Evolutionary conservation across 1,140 invertebrate species (phyloP).

Genomic region (Dinothrombium tinctorium): DNA sequence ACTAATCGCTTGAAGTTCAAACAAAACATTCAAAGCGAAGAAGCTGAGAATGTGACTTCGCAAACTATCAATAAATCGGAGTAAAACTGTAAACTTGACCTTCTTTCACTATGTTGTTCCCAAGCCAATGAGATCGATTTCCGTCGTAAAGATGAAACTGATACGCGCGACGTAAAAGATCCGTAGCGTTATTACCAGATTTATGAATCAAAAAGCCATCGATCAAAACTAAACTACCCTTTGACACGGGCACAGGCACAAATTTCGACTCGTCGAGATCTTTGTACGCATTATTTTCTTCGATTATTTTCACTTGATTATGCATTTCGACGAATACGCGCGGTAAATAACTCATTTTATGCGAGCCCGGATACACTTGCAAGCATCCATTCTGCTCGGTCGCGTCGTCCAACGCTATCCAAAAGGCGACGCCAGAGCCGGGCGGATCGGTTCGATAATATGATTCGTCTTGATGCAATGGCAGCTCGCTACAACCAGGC

Average conservation of each 20-base stretch:
- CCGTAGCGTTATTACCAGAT: not conserved
- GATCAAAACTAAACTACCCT: not conserved
- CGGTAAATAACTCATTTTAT: too few relatives aligned
- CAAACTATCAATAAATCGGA: too few relatives aligned
- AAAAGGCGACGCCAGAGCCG: slow-evolving; percentile 24
- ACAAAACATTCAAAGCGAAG: too few relatives aligned
- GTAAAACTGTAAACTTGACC: too few relatives aligned
- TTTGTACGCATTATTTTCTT: not conserved
- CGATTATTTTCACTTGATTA: not conserved
- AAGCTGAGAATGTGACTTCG: too few relatives aligned
- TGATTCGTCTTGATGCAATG: slow-evolving; percentile 58
- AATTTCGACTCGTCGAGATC: not conserved
- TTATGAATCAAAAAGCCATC: not conserved
- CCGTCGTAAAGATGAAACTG: not conserved
- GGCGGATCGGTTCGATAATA: slow-evolving; percentile 23
- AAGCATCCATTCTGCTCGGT: slow-evolving; percentile 75
- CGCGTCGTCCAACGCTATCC: slow-evolving; percentile 29
- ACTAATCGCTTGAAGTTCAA: too few relatives aligned
- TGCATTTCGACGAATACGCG: not conserved
- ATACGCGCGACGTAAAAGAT: not conserved
- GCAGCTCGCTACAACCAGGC: slow-evolving; percentile 16
- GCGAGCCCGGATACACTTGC: slow-evolving; percentile 69
- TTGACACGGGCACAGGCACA: not conserved
- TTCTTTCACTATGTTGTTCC: too few relatives aligned
- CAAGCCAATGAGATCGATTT: not conserved